These are phyloP conservation scores for Bubo bubo DNA, from an alignment of 2,113 vertebrate species.

Conservation along the genomic window DNA sequence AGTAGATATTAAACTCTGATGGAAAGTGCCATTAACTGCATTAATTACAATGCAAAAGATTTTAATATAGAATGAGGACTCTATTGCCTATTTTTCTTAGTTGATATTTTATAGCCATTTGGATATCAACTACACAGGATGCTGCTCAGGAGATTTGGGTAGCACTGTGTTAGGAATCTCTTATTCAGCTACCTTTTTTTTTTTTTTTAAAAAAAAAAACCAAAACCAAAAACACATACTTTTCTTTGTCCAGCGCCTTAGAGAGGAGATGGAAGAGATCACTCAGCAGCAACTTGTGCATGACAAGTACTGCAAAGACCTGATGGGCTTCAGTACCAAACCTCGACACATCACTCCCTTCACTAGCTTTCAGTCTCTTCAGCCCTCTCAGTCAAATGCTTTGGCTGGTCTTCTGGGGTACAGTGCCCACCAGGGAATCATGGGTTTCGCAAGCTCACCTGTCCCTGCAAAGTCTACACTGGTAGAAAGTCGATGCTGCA, in stretches of 20 bases:
- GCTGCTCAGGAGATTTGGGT: neutral
- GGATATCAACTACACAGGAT: neutral
- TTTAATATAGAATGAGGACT: neutral
- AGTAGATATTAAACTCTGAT: neutral
- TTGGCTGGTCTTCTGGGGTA: conserved; percentile 94
- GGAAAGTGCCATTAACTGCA: neutral
- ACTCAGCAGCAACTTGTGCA: conserved; percentile 98
- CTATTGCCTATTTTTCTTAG: neutral
- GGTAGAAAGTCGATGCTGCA: conserved; percentile 96
- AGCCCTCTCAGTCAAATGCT: conserved; percentile 93
- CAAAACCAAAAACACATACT: neutral
- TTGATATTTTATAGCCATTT: neutral
- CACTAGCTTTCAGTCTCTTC: conserved; percentile 94
- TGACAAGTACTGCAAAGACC: conserved; percentile 96
- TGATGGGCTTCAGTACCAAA: conserved; percentile 94
- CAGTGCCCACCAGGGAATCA: conserved; percentile 89
- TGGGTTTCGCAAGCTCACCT: conserved; percentile 88
- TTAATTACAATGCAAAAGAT: neutral
- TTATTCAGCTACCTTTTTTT: neutral
- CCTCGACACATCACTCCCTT: conserved; percentile 97
- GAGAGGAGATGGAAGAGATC: conserved; percentile 99
- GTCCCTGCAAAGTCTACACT: conserved; percentile 87
- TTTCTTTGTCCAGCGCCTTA: conserved; percentile 82
- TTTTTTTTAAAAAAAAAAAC: no score
- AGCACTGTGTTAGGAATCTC: neutral